Conservation (phyloP, 2,888 invertebrate species). For the Scaptomyza caliginosa region DNA sequence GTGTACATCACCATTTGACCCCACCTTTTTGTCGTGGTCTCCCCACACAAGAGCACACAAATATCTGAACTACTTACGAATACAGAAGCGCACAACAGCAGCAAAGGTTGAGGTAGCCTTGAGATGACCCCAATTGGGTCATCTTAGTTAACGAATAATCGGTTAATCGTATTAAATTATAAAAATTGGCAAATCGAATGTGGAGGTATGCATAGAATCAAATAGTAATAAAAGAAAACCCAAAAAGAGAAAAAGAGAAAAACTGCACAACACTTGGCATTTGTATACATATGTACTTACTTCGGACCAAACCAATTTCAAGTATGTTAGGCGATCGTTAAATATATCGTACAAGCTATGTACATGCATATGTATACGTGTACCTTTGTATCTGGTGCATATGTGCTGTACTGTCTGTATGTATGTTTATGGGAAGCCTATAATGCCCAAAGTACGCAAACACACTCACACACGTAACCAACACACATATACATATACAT, state of each 20-base stretch:
- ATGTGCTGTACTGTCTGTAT: constrained; percentile 1
- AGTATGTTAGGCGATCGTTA: constrained; percentile 10
- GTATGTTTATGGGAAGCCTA: neutral
- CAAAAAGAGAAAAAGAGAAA: neutral
- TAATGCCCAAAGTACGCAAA: constrained; percentile 4
- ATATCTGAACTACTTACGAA: constrained; percentile 18
- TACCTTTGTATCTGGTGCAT: neutral
- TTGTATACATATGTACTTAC: constrained; percentile 35
- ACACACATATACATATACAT: constrained; percentile 6
- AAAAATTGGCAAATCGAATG: constrained; percentile 18
- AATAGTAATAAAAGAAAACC: neutral
- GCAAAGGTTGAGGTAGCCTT: constrained; percentile 6
- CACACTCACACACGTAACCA: constrained; percentile 6
- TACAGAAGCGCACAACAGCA: constrained; percentile 15
- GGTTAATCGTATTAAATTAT: constrained; percentile 2
- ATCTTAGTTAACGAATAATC: constrained; percentile 5
- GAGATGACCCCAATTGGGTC: neutral
- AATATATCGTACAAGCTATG: neutral
- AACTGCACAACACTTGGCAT: constrained; percentile 56
- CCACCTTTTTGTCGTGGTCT: constrained; percentile 6
- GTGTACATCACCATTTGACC: constrained; percentile 6
- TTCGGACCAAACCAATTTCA: constrained; percentile 1
- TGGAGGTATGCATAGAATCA: constrained; percentile 15
- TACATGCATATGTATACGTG: neutral
- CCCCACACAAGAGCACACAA: constrained; percentile 4